These are phyloP conservation scores for Arge pagana DNA, from an alignment of 2,888 invertebrate genomes.

Conservation along the genomic window DNA sequence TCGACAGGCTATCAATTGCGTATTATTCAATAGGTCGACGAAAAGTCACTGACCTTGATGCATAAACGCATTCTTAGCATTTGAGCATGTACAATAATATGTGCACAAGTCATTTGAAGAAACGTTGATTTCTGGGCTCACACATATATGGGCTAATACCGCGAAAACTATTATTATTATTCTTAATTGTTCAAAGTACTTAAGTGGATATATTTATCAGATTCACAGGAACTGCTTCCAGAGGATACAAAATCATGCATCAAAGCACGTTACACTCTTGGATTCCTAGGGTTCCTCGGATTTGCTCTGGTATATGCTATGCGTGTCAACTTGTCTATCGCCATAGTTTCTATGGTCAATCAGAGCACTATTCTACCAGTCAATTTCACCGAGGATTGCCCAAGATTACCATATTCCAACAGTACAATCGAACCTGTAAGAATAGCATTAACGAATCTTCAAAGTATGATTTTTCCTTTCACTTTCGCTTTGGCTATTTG, in stretches of 20 bases:
- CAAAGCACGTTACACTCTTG: constrained; percentile 77
- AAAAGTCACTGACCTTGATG: too few species aligned
- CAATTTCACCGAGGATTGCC: constrained; percentile 65
- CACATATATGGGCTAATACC: too few species aligned
- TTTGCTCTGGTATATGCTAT: constrained; percentile 89
- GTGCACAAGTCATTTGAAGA: too few species aligned
- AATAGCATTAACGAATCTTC: neutral
- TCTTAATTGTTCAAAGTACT: neutral
- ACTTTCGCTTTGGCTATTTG: too few species aligned
- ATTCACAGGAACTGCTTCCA: constrained; percentile 35
- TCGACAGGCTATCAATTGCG: too few species aligned
- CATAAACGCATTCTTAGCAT: too few species aligned
- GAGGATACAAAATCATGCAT: constrained; percentile 71
- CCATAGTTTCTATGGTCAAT: constrained; percentile 94
- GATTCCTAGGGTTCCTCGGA: constrained; percentile 84
- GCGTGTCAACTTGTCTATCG: constrained; percentile 89
- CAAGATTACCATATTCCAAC: too few species aligned
- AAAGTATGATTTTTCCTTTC: constrained; percentile 9
- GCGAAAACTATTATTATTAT: too few species aligned
- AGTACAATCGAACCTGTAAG: constrained; percentile 48
- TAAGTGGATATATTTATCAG: neutral
- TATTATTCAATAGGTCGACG: too few species aligned
- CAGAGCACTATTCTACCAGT: constrained; percentile 64
- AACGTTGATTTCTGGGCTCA: too few species aligned
- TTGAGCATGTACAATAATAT: too few species aligned